phyloP scores from a whole-genome alignment of 2,888 invertebrate species.

The Argyra leucocephala region DNA sequence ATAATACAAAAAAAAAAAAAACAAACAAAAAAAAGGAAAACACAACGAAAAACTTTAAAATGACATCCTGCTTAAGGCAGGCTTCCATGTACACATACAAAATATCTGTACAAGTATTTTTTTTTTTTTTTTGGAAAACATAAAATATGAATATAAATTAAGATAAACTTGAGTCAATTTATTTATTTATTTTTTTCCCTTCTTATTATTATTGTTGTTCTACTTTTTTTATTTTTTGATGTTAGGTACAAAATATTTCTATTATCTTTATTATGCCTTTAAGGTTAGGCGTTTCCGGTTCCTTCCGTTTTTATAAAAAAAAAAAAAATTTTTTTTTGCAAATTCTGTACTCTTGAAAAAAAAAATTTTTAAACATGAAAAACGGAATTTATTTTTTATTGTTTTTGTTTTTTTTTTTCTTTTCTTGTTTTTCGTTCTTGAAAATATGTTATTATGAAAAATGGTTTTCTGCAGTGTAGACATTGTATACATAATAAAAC shows the following conservation, averaged over 20 bases:
- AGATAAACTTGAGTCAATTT: conserved; percentile 6
- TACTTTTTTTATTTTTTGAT: neutral
- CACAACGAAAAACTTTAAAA: neutral
- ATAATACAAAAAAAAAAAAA: too few relatives aligned
- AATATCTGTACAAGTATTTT: neutral
- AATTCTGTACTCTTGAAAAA: neutral
- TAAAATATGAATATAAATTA: conserved; percentile 6
- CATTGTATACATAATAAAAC: too few relatives aligned
- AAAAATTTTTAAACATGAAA: neutral
- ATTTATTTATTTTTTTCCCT: neutral
- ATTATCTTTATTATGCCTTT: conserved; percentile 3
- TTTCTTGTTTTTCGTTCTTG: neutral
- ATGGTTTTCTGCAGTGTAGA: neutral
- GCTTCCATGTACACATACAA: neutral
- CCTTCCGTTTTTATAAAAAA: neutral
- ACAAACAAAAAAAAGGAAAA: neutral
- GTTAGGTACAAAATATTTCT: conserved; percentile 2
- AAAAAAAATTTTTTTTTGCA: too few relatives aligned
- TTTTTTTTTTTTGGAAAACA: neutral
- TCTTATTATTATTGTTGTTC: neutral
- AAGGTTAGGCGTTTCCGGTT: conserved; percentile 2
- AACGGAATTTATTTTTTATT: neutral
- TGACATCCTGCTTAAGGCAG: neutral
- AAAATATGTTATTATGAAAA: conserved; percentile 6
- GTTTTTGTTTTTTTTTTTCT: neutral